A percentile compares a stretch with the other conserved stretches of the same genome.
Conservation (phyloP, 2,888 invertebrate genomes). For the Lucinisca nassula region DNA sequence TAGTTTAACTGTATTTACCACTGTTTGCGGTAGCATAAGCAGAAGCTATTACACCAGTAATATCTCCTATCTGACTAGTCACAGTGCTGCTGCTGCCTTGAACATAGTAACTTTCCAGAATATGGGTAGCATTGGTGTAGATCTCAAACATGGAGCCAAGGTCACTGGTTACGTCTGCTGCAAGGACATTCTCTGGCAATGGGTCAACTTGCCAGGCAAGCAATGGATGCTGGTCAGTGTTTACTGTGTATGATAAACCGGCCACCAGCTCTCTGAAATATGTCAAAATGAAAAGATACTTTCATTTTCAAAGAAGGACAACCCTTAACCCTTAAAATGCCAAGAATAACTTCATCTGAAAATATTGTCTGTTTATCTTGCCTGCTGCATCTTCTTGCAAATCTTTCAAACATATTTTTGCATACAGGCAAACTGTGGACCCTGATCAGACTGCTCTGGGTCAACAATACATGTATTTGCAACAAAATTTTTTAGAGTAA, state of each 20-base stretch:
- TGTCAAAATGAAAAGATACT: too few relatives aligned
- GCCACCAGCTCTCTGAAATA: conserved; percentile 47
- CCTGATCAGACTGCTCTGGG: too few relatives aligned
- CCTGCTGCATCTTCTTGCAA: too few relatives aligned
- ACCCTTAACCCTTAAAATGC: too few relatives aligned
- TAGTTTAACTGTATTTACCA: too few relatives aligned
- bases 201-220: conserved; percentile 51
- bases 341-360: too few relatives aligned
- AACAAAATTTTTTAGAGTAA: too few relatives aligned
- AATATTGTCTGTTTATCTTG: too few relatives aligned
- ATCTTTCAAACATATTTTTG: too few relatives aligned
- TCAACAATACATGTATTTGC: too few relatives aligned
- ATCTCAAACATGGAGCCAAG: conserved; percentile 31
- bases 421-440: too few relatives aligned
- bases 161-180: conserved; percentile 9
- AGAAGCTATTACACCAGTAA: conserved; percentile 17
- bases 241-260: conserved; percentile 44
- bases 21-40: conserved; percentile 50
- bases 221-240: conserved; percentile 18
- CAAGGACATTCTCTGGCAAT: conserved; percentile 13
- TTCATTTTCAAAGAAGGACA: too few relatives aligned
- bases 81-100: conserved; percentile 23
- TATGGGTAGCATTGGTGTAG: conserved; percentile 51
- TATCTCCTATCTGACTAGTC: conserved; percentile 23
- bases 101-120: conserved; percentile 23